Evolutionary conservation across 2,888 invertebrate species (phyloP), one percentile per base, ranked within the genome.

Genomic region (Parasteatoda lunata): DNA sequence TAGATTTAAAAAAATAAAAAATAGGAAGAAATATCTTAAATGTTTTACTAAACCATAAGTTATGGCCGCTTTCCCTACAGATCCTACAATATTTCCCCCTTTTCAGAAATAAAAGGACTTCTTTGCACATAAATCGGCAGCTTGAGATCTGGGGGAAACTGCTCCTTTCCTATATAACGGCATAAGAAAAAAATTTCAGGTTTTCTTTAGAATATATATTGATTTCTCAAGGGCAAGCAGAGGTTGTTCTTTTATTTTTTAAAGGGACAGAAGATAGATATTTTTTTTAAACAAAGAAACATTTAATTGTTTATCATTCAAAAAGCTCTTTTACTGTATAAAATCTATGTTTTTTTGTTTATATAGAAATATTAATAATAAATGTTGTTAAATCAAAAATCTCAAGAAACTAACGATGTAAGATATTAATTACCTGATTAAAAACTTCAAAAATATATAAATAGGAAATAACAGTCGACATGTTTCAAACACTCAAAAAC

Each of bases 101-200:
- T 72, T 51, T 52, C 77, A 69, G 81, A 82, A 77, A 87, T 87
- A 82, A 81, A 86, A 82, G 68, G 77, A 87, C 81, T 86, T 81
- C 80, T 81, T 86, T 72, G 73, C 81, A 87, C 86, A 87, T 87
- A 87, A 87, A 87, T 87, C 81, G 86, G 80, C 76, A 77, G 81
- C 69, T 45, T 69, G 77, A 87, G 77, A 82, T 73, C 72, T 72
- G 73, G 47, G 72, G 15, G 77, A 87, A 85, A 87, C 68, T 78
- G 81, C 77, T 77, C 59, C 69, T 87, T 87, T 86, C 80, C 65
- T 76, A 86, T 80, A 86, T 86, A 86, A 86, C 80, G 80, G 76
- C 52, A 77, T 77, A 80, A 77, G 70, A 86, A 80, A 86, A 86
- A 11, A 80, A 80, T 86, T 77, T 76, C 30, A 54, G 70, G 80